Evolutionary conservation across 2,888 invertebrate species (phyloP), one percentile per base, ranked within the genome.

Genomic region (Tanaodytes sp.): DNA sequence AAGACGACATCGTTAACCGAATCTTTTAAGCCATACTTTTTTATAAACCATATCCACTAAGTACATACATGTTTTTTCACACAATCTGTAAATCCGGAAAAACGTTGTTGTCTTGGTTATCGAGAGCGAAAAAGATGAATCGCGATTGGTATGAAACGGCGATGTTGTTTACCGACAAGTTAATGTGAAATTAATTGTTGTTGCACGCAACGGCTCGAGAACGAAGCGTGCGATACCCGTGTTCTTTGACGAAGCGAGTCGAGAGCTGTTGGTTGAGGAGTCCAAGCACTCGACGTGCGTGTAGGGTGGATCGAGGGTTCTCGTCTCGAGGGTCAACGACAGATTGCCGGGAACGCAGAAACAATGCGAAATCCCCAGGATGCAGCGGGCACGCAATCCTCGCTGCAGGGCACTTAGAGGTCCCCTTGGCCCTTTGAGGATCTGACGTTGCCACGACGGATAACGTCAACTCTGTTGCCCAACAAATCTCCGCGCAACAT

Each of bases 261-360:
- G 58, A 52, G 67, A 76, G 78, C 79, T 79, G 80, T 79, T 77
- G 77, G 77, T 77, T 65, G 79, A 77, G 78, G 77, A 81, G 77
- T 77, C 76, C 77, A 75, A 75, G 73, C 76, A 79, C 81, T 80
- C 77, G 78, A 78, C 75, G 70, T 72, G 73, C 73, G 69, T 70
- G 67, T 73, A 74, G 73, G 78, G 74, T 75, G 64, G 74, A 75
- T 79, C 73, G 76, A 82, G 82, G 77, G 79, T 77, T 75, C 80
- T 81, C 77, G 81, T 83, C 76, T 83, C 80, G 80, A 82, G 82
- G 76, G 69, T 78, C 80, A 76, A 80, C 80, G 81, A 81, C 81
- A 81, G 80, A 84, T 82, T 82, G 81, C 79, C 76, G 75, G 77
- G 76, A 78, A 75, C 57, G 57, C 19, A 67, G 67, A 71, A 71